Conservation (phyloP, 2,113 vertebrate species). For the Harpagus bidentatus region DNA sequence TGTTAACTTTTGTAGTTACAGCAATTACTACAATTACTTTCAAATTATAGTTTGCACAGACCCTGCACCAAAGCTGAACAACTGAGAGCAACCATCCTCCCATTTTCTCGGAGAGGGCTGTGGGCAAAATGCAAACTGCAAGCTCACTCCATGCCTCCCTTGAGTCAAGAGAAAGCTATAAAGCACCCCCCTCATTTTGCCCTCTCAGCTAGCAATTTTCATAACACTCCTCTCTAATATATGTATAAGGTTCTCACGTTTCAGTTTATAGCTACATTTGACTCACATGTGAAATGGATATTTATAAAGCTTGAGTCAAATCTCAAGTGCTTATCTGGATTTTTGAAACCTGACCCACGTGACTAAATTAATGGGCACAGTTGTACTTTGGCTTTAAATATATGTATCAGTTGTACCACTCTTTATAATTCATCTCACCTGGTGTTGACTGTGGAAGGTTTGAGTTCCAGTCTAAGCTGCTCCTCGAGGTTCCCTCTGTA, state of each 20-base stretch:
- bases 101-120: background rate
- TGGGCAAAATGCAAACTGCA: background rate
- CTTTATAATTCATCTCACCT: background rate
- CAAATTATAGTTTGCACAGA: constrained; percentile 8
- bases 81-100: background rate
- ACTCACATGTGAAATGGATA: constrained; percentile 19
- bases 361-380: background rate
- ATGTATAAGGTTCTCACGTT: background rate
- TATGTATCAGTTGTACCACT: background rate
- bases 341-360: background rate
- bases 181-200: background rate
- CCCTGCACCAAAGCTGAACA: background rate
- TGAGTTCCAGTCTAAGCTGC: background rate
- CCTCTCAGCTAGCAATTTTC: background rate
- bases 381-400: background rate
- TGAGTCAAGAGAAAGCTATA: background rate
- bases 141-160: background rate
- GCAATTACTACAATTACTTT: constrained; percentile 57
- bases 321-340: constrained; percentile 21
- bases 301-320: constrained; percentile 15
- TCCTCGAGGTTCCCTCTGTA: background rate
- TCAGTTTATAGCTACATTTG: constrained; percentile 2
- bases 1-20: constrained; percentile 16
- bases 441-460: background rate
- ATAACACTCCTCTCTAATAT: background rate